Evolutionary conservation across 2,113 vertebrate species (phyloP), one percentile per base, ranked within the genome.

Genomic region (Malurus melanocephalus): DNA sequence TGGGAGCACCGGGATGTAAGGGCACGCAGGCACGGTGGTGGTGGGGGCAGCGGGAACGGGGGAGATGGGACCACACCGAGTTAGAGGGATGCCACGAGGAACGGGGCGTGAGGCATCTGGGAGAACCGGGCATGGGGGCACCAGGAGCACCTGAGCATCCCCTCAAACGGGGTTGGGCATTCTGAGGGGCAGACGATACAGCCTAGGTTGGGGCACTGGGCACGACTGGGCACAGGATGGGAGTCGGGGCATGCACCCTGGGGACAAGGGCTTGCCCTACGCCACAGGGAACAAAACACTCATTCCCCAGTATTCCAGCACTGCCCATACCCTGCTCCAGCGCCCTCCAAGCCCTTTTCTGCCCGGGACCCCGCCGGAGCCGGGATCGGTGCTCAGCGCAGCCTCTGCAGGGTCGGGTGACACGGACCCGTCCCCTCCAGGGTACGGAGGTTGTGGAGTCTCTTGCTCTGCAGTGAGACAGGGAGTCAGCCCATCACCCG

Each of bases 401-500:
- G 53, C 43, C 21, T 42, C 59, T 22, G 45, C 0, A 0, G 53
- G 8, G 23, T 26, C 0, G 1, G 49, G 9, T 67, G 69, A 32
- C 3, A 2, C 35, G 28, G 77, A 62, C 4, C 22, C 2, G 0
- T 40, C 40, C 72, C 27, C 13, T 33, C 21, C 51, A 27, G 46
- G 3, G 8, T 6, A 16, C 2, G 1, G 61, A 52, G 42, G 8
- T 60, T 51, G 45, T 32, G 65, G 49, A 21, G 20, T 38, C 24
- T 55, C 65, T 68, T 0, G 0, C 51, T 68, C 30, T 52, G 51
- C 42, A 9, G 0, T 0, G 4, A 3, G 12, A 15, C 8, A 43
- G 10, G 35, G n/a, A 59, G 8, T 4, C 48, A n/a, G n/a, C 40
- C 2, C 52, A n/a, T 40, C 2, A 16, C 17, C 49, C 0, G 0